Base-by-base conservation (phyloP, 2,888 invertebrate species). In the Crossocerus cetratus region DNA sequence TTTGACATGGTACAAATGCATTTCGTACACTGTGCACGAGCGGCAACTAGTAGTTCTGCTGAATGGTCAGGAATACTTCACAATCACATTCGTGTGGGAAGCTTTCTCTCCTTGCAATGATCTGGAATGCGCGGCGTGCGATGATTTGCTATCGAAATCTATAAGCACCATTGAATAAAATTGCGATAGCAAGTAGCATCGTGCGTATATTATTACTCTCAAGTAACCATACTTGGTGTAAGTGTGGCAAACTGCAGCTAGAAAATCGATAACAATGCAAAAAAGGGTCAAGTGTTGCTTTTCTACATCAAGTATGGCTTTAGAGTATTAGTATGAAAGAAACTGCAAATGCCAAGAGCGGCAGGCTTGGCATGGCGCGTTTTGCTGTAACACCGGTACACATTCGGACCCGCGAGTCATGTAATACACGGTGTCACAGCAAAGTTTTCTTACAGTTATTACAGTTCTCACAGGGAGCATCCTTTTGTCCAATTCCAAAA, bases 21-120 rank as follows among this genome's bases (percentile, higher is more conserved):
- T 83, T 44, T 78, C 73, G 76, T 78, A 74, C 74, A 18, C 80
- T 83, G 84, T 81, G 78, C 74, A 76, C 81, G 80, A 83, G 85
- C 78, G 71, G 83, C 83, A 83, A 86, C 78, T 81, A 73, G 82
- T 79, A 84, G 87, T 85, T 89, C 85, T 80, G 76, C 85, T 85
- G 88, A 88, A 86, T 87, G 83, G 84, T 77, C 82, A 84, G 85
- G 86, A 65, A 68, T 21, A 54, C 80, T 70, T 67, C 69, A 75
- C 80, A 68, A 77, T 69, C 69, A 65, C 78, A 77, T 73, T 75
- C 59, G 59, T 69, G 83, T 86, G 86, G 86, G 86, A 87, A 85
- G 86, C 84, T 84, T 77, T 85, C 85, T 85, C 82, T 85, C 77
- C 70, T 83, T 83, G 83, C 75, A 56, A 76, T 60, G 73, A 78